Conservation (phyloP, 2,797 vertebrate genomes). For the Potorous gilbertii region DNA sequence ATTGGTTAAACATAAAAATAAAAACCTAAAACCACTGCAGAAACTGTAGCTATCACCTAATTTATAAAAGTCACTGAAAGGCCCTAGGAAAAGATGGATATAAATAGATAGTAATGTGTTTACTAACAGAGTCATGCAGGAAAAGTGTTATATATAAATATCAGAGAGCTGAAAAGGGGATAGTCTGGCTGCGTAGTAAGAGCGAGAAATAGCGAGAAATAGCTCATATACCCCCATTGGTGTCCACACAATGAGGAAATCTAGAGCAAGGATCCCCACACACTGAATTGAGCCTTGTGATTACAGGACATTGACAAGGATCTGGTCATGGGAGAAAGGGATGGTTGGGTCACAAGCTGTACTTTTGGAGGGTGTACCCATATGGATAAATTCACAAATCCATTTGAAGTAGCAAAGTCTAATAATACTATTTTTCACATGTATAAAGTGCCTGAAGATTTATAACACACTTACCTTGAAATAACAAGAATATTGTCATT, state of each 20-base stretch:
- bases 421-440: not conserved
- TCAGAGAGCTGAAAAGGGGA: not conserved
- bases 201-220: not conserved
- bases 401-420: not conserved
- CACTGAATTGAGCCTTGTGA: not conserved
- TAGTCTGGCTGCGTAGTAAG: not conserved
- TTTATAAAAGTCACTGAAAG: not conserved
- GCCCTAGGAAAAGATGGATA: not conserved
- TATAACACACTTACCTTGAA: not conserved
- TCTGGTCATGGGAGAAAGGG: not conserved
- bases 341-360: not conserved
- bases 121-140: not conserved
- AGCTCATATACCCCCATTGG: not conserved
- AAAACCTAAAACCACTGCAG: not conserved
- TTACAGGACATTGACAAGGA: not conserved
- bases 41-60: not conserved
- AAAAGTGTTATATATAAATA: not conserved
- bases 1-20: not conserved
- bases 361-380: not conserved
- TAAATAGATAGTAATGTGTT: not conserved
- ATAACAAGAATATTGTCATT: not conserved
- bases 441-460: not conserved
- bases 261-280: not conserved
- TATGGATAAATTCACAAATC: not conserved
- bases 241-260: not conserved